Conservation (phyloP, 2,113 vertebrate genomes). For the Eidolon helvum region DNA sequence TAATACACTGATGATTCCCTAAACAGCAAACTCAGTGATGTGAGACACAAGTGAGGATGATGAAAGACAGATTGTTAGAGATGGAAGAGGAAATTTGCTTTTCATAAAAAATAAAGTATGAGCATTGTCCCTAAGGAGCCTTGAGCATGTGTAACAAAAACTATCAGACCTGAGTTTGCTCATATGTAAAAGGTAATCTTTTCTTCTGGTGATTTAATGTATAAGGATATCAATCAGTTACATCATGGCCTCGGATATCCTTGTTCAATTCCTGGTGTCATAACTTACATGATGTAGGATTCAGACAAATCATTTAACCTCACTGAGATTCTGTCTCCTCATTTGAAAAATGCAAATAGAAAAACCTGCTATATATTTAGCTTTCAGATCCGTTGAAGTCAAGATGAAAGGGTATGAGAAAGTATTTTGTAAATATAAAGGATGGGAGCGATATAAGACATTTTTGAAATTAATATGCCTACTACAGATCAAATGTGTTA, state of each 20-base stretch:
- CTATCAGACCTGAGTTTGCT: constrained; percentile 8
- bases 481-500: not conserved
- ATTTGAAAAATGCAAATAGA: constrained; percentile 33
- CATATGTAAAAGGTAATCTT: constrained; percentile 39
- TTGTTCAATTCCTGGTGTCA: not conserved
- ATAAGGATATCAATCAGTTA: not conserved
- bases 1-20: constrained; percentile 63
- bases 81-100: constrained; percentile 5
- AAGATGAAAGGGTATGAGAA: constrained; percentile 3
- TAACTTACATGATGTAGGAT: not conserved
- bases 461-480: not conserved
- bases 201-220: not conserved
- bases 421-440: not conserved
- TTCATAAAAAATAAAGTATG: constrained; percentile 14
- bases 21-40: constrained; percentile 57
- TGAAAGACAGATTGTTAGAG: constrained; percentile 67
- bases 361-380: not conserved
- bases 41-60: constrained; percentile 64
- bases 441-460: not conserved
- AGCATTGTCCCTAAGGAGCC: constrained; percentile 58
- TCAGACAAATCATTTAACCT: constrained; percentile 25
- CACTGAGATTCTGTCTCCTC: not conserved
- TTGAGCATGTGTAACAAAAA: constrained; percentile 16
- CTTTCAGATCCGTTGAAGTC: not conserved
- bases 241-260: constrained; percentile 11